Conservation (phyloP, 2,797 vertebrate species). For the Ctenochaetus hawaiiensis region DNA sequence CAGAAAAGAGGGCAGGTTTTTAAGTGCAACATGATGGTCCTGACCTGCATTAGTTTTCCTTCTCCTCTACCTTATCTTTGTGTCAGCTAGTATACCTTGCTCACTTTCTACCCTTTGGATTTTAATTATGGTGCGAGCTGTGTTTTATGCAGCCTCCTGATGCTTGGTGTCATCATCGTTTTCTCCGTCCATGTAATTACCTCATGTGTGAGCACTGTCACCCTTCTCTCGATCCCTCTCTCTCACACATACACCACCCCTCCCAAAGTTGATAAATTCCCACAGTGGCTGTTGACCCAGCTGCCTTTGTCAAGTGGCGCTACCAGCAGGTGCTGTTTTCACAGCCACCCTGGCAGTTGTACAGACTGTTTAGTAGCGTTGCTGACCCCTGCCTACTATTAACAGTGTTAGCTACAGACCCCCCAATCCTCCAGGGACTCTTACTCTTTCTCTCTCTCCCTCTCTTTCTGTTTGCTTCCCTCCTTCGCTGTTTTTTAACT, state of each 20-base stretch:
- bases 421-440: constrained; percentile 89
- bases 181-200: constrained; percentile 44
- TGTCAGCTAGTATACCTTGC: constrained; percentile 7
- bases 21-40: not conserved
- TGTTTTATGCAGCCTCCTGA: constrained; percentile 83
- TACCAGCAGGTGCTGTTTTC: constrained; percentile 99
- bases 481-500: constrained; percentile 80
- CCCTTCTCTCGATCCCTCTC: constrained; percentile 69
- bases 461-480: constrained; percentile 77
- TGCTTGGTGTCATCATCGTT: not conserved
- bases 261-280: constrained; percentile 98
- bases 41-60: constrained; percentile 8
- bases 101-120: constrained; percentile 47
- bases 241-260: constrained; percentile 81
- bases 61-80: constrained; percentile 4
- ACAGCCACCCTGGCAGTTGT: constrained; percentile 98
- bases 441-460: constrained; percentile 80
- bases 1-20: constrained; percentile 8
- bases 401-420: constrained; percentile 90
- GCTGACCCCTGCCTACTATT: constrained; percentile 96
- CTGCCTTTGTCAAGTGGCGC: constrained; percentile 96
- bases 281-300: constrained; percentile 99
- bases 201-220: constrained; percentile 50
- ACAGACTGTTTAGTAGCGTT: constrained; percentile 98
- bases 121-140: constrained; percentile 85